phyloP scores from a whole-genome alignment of 1,140 invertebrate species.

The Bombus pascuorum region DNA sequence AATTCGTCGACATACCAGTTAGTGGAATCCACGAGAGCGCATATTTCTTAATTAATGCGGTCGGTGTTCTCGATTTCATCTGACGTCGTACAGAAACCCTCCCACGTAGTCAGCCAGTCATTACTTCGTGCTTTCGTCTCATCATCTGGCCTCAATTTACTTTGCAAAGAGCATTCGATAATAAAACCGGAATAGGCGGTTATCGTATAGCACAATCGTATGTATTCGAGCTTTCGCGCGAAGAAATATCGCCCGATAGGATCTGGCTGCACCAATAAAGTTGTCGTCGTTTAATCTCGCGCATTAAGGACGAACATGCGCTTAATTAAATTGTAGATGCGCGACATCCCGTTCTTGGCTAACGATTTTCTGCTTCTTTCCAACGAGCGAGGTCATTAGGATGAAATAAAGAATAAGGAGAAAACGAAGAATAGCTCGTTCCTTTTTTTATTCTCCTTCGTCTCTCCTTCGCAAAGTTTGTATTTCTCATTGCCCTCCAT shows the following conservation, averaged over 20 bases:
- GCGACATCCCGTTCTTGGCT: constrained; percentile 58
- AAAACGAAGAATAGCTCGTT: not conserved
- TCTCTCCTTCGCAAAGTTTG: not conserved
- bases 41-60: constrained; percentile 61
- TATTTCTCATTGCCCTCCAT: not conserved
- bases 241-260: constrained; percentile 38
- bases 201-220: constrained; percentile 21
- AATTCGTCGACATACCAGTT: not conserved
- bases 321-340: constrained; percentile 64
- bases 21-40: constrained; percentile 22
- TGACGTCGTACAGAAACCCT: constrained; percentile 34
- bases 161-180: constrained; percentile 58
- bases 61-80: constrained; percentile 9
- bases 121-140: constrained; percentile 40
- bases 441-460: not conserved
- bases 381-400: constrained; percentile 17
- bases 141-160: constrained; percentile 51
- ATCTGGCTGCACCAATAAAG: constrained; percentile 55
- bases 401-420: not conserved
- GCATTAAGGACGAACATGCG: constrained; percentile 44
- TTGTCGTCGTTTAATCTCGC: constrained; percentile 55
- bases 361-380: constrained; percentile 6
- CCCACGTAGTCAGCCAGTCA: constrained; percentile 21
- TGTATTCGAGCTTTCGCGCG: constrained; percentile 46
- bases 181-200: constrained; percentile 20